Percentiles rank a stretch among this genome's conserved stretches.
phyloP scores from a whole-genome alignment of 2,797 vertebrate species.

The Chelon auratus region DNA sequence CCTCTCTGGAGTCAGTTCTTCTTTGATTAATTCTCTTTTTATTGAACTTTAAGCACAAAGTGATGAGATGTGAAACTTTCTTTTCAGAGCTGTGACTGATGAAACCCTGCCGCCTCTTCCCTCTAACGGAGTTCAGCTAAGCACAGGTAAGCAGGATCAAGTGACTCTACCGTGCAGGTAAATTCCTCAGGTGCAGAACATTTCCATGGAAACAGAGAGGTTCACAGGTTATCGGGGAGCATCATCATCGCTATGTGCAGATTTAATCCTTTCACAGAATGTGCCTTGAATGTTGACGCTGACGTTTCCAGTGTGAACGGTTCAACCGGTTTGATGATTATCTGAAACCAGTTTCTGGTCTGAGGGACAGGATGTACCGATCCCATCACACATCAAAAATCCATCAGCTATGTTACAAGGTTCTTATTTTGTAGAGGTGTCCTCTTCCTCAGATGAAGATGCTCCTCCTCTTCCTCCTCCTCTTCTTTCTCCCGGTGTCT shows the following conservation, averaged over 20 bases:
- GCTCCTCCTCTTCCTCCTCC: conserved; percentile 18
- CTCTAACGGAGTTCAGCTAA: conserved; percentile 10
- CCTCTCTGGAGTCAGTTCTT: conserved; percentile 36
- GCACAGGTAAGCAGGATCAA: conserved; percentile 48
- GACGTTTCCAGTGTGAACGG: neutral
- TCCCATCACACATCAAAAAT: neutral
- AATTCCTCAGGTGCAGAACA: neutral
- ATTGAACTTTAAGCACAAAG: too few relatives aligned
- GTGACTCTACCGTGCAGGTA: neutral
- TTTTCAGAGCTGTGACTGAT: conserved; percentile 27
- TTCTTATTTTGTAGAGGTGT: neutral
- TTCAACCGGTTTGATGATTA: conserved; percentile 34
- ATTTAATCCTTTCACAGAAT: too few relatives aligned
- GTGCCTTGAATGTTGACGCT: neutral
- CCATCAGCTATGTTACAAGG: neutral
- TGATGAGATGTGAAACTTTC: neutral
- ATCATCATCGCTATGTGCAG: too few relatives aligned
- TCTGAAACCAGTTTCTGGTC: conserved; percentile 36
- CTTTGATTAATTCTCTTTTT: neutral
- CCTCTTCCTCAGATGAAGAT: conserved; percentile 43
- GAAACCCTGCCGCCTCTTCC: conserved; percentile 8
- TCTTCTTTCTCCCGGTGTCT: neutral
- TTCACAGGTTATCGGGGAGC: too few relatives aligned
- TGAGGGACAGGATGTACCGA: neutral
- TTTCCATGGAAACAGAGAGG: neutral